Conservation (phyloP, 2,797 vertebrate genomes). For the Leptodactylus fallax region DNA sequence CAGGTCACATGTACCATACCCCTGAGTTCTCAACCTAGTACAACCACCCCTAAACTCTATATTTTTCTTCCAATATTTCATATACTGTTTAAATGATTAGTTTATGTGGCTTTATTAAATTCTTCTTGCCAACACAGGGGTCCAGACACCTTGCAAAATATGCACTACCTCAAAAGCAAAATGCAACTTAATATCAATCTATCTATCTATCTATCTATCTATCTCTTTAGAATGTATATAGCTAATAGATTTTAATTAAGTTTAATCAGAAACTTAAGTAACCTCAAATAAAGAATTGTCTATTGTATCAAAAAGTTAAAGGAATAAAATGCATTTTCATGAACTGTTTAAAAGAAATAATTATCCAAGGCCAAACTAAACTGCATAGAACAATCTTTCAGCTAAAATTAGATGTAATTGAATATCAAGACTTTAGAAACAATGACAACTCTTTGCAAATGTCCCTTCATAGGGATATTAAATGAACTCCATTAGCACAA, state of each 20-base stretch:
- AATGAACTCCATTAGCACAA: slow-evolving; percentile 34
- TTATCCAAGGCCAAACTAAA: background rate
- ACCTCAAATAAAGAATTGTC: background rate
- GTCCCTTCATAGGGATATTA: slow-evolving; percentile 32
- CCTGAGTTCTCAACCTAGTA: too few relatives aligned
- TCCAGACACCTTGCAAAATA: too few relatives aligned
- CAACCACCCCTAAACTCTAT: too few relatives aligned
- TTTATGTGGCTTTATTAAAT: too few relatives aligned
- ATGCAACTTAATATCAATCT: too few relatives aligned
- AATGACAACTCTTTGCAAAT: slow-evolving; percentile 17
- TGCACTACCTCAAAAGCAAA: too few relatives aligned
- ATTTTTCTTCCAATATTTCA: too few relatives aligned
- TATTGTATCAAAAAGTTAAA: background rate
- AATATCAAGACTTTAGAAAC: slow-evolving; percentile 37
- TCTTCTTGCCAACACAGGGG: too few relatives aligned
- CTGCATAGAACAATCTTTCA: background rate
- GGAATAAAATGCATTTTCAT: background rate
- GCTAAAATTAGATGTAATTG: slow-evolving; percentile 26
- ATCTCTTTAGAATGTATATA: too few relatives aligned
- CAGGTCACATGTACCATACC: too few relatives aligned
- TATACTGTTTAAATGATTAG: too few relatives aligned
- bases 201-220: too few relatives aligned
- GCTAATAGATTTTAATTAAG: background rate
- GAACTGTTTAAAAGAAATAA: background rate
- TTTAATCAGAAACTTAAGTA: background rate